phyloP scores from a whole-genome alignment of 2,113 vertebrate species.

The Mustela nigripes region DNA sequence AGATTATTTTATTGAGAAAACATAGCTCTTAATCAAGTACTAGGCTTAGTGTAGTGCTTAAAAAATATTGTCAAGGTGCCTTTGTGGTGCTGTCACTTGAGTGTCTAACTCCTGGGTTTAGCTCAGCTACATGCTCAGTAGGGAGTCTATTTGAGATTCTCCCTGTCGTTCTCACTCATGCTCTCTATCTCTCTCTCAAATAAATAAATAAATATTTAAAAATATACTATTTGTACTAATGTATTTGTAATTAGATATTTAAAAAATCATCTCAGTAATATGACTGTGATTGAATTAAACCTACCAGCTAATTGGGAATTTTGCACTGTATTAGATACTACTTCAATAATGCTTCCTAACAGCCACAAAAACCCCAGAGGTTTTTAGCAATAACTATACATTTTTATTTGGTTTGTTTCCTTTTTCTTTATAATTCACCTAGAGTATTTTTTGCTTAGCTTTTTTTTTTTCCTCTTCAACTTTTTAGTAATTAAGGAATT shows the following conservation, averaged over 20 bases:
- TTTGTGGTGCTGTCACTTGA: not conserved
- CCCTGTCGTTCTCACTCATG: not conserved
- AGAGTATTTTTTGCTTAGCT: not conserved
- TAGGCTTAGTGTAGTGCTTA: not conserved
- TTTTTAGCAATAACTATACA: not conserved
- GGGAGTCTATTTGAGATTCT: not conserved
- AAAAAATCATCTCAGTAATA: not conserved
- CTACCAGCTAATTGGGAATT: not conserved
- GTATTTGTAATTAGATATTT: not conserved
- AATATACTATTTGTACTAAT: not conserved
- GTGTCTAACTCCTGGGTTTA: not conserved
- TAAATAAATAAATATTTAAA: not conserved
- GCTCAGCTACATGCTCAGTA: not conserved
- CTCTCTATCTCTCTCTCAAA: not conserved
- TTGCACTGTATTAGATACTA: not conserved
- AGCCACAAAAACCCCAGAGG: not conserved
- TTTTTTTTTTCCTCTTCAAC: not conserved
- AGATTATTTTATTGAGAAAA: conserved; percentile 17
- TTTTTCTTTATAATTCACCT: not conserved
- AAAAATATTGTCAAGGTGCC: not conserved
- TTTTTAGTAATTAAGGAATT: not conserved
- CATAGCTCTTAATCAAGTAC: not conserved
- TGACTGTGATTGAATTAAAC: not conserved
- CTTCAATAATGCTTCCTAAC: not conserved
- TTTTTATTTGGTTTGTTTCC: not conserved